Base-by-base conservation (phyloP, 2,888 invertebrate species). In the Auanema sp. region DNA sequence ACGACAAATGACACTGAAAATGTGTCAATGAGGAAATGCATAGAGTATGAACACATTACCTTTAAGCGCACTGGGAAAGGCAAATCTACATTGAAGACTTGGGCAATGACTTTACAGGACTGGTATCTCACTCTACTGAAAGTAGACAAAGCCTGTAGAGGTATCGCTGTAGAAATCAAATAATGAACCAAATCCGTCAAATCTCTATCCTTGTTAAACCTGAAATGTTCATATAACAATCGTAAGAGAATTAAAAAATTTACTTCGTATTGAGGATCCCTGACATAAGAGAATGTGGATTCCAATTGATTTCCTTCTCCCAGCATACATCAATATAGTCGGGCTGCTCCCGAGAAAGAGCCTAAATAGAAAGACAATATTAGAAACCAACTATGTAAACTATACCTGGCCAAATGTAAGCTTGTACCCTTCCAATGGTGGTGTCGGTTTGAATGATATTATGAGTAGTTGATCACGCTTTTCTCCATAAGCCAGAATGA, bases 401-500 rank as follows among this genome's bases (percentile, higher is more conserved):
- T 33, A 41, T 10, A 64, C 71, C 56, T 72, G 72, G 25, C 74
- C 74, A 62, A 74, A 76, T 41, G 65, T 69, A 57, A 74, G 52
- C 33, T 64, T 57, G 60, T 71, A 70, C 12, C 58, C 53, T 23
- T 68, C 69, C 21, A 70, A 61, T 10, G 42, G 52, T 12, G 41
- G 49, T 12, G 18, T 16, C 8, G 16, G 12, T 24, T 70, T 69
- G 68, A 72, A 80, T 4, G 72, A 68, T n/a, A 80, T 57, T 10
- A 79, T 63, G 55, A 81, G 58, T 18, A 80, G 63, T 64, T 71
- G 68, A 52, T 80, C 79, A 3, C 78, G 60, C 1, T 69, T 58
- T 8, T 70, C 69, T 33, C 96, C 96, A 85, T 95, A 96, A 1
- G 91, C 90, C 57, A 98, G 84, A 54, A 92, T 89, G 60, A 98